Evolutionary conservation across 2,797 vertebrate species (phyloP), one percentile per base, ranked within the genome.

Genomic region (Apogon hyalosoma): DNA sequence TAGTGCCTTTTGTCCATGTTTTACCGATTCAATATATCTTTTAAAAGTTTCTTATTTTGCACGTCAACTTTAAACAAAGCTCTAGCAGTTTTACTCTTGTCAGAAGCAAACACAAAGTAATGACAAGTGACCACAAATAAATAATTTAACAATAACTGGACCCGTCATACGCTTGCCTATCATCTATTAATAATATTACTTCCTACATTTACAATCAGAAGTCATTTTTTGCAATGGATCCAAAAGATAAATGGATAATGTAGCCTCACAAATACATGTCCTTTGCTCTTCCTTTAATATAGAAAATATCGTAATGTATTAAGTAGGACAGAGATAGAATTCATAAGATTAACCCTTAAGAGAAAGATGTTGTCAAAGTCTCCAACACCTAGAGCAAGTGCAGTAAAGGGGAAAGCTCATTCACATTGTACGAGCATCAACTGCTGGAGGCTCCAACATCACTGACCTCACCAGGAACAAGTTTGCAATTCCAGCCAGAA

Each of bases 401-500:
- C 41, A n/a, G 41, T n/a, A 15, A 7, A 43, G 4, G 13, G 5
- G 41, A n/a, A 67, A 49, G 47, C 42, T 64, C 59, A 72, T 63
- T 79, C 60, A 71, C 18, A 64, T 11, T 57, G 21, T 24, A 43
- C 41, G 47, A 31, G 48, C 47, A 47, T 63, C 36, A 40, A 36
- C 28, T 61, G 77, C 81, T 57, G 69, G 38, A 68, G 54, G 59
- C 75, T 42, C 15, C 7, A 1, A 49, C 66, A 69, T 55, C 69
- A 53, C 5, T 72, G 63, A 62, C 33, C 14, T 43, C 5, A 43
- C 55, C 72, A 63, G 40, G 63, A 82, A 31, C 73, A 47, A 55
- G 38, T 40, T 80, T 75, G 42, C 41, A 60, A 71, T 64, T 68
- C 57, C 61, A 75, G 63, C 77, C 63, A 52, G 62, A 28, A 74